phyloP scores from a whole-genome alignment of 2,888 invertebrate genomes.

The Tridacna crocea region DNA sequence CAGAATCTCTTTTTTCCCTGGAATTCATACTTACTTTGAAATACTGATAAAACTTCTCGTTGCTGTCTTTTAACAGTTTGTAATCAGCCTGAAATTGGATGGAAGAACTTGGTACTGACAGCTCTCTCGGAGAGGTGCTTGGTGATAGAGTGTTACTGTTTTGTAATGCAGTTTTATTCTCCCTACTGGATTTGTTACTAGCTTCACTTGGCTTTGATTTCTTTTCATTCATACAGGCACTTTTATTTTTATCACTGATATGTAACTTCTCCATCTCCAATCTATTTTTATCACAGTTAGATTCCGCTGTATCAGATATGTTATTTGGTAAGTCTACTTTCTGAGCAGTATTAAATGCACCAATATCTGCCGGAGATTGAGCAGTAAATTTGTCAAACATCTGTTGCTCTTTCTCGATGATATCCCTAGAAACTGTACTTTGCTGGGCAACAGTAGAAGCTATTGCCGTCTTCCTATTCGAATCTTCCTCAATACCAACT shows the following conservation, averaged over 20 bases:
- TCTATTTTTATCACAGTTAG: constrained; percentile 17
- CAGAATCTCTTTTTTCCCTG: too few relatives aligned
- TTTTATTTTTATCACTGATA: background rate
- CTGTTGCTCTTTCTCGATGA: constrained; percentile 67
- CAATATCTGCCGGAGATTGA: constrained; percentile 44
- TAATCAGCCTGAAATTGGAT: constrained; percentile 82
- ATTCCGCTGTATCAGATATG: background rate
- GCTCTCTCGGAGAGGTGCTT: constrained; percentile 29
- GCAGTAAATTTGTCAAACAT: constrained; percentile 72
- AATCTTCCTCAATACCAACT: constrained; percentile 74
- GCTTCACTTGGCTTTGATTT: background rate
- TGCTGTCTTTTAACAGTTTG: constrained; percentile 74
- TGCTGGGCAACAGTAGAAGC: constrained; percentile 61
- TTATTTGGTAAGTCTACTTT: constrained; percentile 1
- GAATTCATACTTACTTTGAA: constrained; percentile 72
- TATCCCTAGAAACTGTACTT: constrained; percentile 65
- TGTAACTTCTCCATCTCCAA: constrained; percentile 11
- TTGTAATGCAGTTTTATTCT: background rate
- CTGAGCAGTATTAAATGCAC: constrained; percentile 5
- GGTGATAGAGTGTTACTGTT: background rate
- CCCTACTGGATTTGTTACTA: background rate
- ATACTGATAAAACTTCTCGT: constrained; percentile 76
- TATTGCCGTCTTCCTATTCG: constrained; percentile 55
- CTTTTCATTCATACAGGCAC: background rate
- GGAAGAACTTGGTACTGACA: constrained; percentile 71